Evolutionary conservation across 2,797 vertebrate genomes (phyloP), one percentile per base, ranked within the genome.

Genomic region (Salmo trutta): DNA sequence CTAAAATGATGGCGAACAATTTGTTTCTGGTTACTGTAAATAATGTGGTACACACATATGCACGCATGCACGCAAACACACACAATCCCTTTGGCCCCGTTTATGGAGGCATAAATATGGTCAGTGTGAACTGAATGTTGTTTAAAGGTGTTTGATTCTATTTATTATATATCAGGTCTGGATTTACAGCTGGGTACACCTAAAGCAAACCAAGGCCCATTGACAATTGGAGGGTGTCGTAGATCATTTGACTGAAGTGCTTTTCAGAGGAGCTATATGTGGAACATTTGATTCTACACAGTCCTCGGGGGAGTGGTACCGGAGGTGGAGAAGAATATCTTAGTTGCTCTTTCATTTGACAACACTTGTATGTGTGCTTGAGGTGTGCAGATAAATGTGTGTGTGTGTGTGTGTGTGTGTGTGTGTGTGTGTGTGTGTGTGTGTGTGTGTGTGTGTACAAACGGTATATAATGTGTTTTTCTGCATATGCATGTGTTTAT

Each of bases 361-460:
- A 77, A 78, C 65, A 74, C 36, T 33, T 77, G 24, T 71, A 79
- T 67, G 85, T 76, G 31, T 72, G 51, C 77, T 75, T 71, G 73
- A 85, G 47, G 27, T 41, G 19, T 59, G 69, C 77, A 73, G 79
- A 33, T 53, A 87, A 47, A 70, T 70, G 19, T 7, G 17, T 72
- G 10, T 79, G 41, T 33, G 31, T 5, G 62, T 27, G 76, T 71
- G 56, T 24, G 15, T 72, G 76, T 52, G 7, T 24, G 24, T 33
- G 54, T 29, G 69, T n/a, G 31, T 31, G 53, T 16, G 5, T 72
- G 69, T 56, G 69, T 51, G 64, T 24, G 15, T 74, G 76, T 52
- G 7, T 31, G 24, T 31, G 54, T 41, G 53, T 71, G 68, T 82
- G 51, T 41, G n/a, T 66, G 54, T 65, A 62, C 73, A 29, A 53